Evolutionary conservation across 2,797 vertebrate species (phyloP), one percentile per base, ranked within the genome.

Genomic region (Coregonus ussuriensis): DNA sequence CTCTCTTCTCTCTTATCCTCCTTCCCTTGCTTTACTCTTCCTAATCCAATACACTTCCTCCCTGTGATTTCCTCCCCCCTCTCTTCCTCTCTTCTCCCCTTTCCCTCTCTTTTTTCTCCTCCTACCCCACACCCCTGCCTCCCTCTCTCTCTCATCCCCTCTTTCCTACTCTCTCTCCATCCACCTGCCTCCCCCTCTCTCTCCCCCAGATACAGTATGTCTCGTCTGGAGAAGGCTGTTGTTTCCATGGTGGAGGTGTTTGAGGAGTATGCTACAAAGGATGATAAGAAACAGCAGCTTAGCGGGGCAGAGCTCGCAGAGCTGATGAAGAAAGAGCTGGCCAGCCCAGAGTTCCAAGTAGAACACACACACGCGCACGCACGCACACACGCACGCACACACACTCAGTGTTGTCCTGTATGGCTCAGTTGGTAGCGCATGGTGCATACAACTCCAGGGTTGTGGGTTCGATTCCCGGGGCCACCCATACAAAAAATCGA

Each of bases 161-260:
- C 14, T 47, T 18, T 41, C 6, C 31, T 65, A 11, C n/a, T 56
- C 18, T 56, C 18, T 53, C 6, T 72, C 14, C 4, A 3, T 13
- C 33, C 4, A 29, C 13, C 69, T 31, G 4, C 13, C 7, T 52
- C 63, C 63, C 29, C 37, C 37, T 6, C 16, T 53, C 13, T 15
- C 76, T 87, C 78, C 15, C 79, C 0, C 54, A 87, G 82, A 51
- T 65, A 47, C 21, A 63, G 25, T 11, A 93, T 94, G 93, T 77
- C 91, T 80, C 91, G 86, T 31, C 82, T 95, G 73, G 93, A 94
- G n/a, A 47, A 83, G 1, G 79, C 83, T 72, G 91, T 95, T 31
- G 71, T 73, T 5, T 84, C 81, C 72, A 87, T 94, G 1, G 91
- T 93, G 56, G 93, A 93, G 0, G 71, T 94, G 35, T 95, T 94